Base-by-base conservation (phyloP, 2,113 vertebrate species). In the Psammodynastes pulverulentus region DNA sequence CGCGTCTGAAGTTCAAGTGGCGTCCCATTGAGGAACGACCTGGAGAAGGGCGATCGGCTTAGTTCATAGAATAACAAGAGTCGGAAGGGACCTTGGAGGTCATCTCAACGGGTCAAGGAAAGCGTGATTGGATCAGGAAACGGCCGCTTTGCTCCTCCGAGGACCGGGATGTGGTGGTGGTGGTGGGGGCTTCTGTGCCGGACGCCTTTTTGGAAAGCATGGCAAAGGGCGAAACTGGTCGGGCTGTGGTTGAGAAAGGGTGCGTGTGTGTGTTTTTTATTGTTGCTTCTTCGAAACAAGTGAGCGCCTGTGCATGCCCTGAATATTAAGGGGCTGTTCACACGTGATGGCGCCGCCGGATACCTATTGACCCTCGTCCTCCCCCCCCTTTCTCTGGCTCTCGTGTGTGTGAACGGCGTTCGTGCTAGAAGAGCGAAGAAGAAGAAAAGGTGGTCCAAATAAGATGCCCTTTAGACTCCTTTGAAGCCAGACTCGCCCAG, bases 1-100 rank as follows among this genome's bases (percentile, higher is more conserved):
- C 90, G 94, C 87, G 95, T 94, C 72, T 52, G 90, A 84, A 95
- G 95, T 95, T 95, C 96, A 94, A 97, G 96, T 84, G 95, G 86
- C 92, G 95, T 92, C 94, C 90, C 94, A 46, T 91, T 90, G 34
- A 93, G 93, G 96, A 56, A 51, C 62, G 54, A 26, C 91, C 91
- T 72, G 84, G 87, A 89, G 86, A 94, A 95, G 97, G 94, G 89
- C 12, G 49, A 12, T 51, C 12, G 49, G 12, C 12, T 12, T n/a
- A n/a, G n/a, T n/a, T n/a, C n/a, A n/a, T n/a, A n/a, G n/a, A n/a
- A n/a, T n/a, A n/a, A n/a, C n/a, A n/a, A n/a, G n/a, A n/a, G n/a
- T n/a, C n/a, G n/a, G n/a, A n/a, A n/a, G n/a, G n/a, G n/a, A n/a
- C n/a, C n/a, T n/a, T n/a, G n/a, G n/a, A n/a, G n/a, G n/a, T n/a